phyloP scores from a whole-genome alignment of 2,888 invertebrate genomes.

The Drosophila quinaria region DNA sequence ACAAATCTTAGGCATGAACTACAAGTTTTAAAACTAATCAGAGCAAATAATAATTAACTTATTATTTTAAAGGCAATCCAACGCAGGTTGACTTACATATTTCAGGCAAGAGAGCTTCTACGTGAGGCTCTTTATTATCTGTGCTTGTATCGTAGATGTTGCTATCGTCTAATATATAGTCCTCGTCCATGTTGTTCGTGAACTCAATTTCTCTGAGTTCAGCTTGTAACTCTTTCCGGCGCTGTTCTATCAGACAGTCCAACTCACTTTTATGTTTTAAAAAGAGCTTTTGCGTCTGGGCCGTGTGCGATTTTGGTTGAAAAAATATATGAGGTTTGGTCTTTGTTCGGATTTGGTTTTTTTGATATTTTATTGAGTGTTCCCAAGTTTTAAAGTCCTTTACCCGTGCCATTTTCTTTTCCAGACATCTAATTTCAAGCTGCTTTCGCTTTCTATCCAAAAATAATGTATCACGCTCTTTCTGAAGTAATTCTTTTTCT shows the following conservation, averaged over 20 bases:
- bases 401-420: constrained; percentile 95
- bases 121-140: constrained; percentile 24
- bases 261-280: constrained; percentile 87
- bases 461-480: constrained; percentile 94
- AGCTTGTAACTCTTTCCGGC: constrained; percentile 52
- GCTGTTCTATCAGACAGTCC: constrained; percentile 47
- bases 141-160: constrained; percentile 34
- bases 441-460: constrained; percentile 94
- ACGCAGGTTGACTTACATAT: constrained; percentile 26
- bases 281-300: constrained; percentile 89
- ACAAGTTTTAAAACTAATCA: constrained; percentile 11
- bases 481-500: constrained; percentile 94
- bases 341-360: constrained; percentile 94
- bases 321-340: constrained; percentile 95
- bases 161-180: constrained; percentile 50
- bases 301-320: constrained; percentile 92
- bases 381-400: constrained; percentile 96
- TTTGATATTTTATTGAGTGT: constrained; percentile 90
- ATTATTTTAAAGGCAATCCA: constrained; percentile 4
- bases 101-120: constrained; percentile 19
- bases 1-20: constrained; percentile 4
- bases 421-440: constrained; percentile 94
- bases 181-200: constrained; percentile 55
- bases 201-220: constrained; percentile 58
- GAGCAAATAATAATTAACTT: constrained; percentile 1